A percentile compares a stretch with the other conserved stretches of the same genome.
phyloP scores from a whole-genome alignment of 2,113 vertebrate genomes.

The Connochaetes taurinus region DNA sequence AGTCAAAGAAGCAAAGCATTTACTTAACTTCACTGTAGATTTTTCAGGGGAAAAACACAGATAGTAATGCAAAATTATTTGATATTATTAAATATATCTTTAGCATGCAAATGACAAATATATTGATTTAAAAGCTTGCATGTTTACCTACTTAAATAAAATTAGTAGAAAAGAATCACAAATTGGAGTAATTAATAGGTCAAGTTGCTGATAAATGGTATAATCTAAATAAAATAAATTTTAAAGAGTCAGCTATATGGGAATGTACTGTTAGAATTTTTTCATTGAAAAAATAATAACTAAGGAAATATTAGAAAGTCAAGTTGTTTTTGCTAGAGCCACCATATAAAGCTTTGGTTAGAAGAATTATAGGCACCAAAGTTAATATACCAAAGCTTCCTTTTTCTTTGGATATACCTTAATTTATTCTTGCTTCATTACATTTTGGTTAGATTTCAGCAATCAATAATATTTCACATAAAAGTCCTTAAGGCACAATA shows the following conservation, averaged over 20 bases:
- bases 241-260: not conserved
- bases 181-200: not conserved
- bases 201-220: not conserved
- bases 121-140: not conserved
- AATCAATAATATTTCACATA: not conserved
- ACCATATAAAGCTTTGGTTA: not conserved
- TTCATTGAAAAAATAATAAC: not conserved
- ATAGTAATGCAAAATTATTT: not conserved
- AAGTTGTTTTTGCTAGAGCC: not conserved
- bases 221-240: not conserved
- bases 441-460: not conserved
- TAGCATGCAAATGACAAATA: not conserved
- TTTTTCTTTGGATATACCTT: not conserved
- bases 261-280: not conserved
- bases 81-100: not conserved
- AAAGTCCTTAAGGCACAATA: not conserved
- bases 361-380: not conserved
- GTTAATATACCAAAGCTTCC: not conserved
- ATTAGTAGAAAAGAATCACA: not conserved
- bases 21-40: not conserved
- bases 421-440: not conserved
- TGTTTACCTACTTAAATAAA: not conserved
- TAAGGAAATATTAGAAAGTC: not conserved
- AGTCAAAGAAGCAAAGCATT: not conserved
- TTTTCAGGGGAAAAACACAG: not conserved